A percentile compares a stretch with the other conserved stretches of the same genome.
phyloP scores from a whole-genome alignment of 37 sponge, comb jelly and placozoan genomes.

The Tethya wilhelma region DNA sequence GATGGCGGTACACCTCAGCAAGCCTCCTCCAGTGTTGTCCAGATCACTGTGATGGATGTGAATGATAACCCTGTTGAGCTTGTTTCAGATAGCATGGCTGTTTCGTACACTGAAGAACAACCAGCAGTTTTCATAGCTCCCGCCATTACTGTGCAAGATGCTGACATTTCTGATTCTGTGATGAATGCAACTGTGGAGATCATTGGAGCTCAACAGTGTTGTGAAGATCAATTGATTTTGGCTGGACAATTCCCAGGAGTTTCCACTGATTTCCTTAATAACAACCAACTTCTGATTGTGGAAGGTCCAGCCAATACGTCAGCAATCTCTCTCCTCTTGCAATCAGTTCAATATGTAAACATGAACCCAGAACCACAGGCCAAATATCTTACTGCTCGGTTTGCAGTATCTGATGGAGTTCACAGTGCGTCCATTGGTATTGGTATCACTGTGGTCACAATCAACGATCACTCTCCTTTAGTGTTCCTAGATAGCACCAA shows the following conservation, averaged over 20 bases:
- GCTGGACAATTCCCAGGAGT: not conserved
- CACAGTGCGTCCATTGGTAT: not conserved
- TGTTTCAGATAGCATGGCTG: not conserved
- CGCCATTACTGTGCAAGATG: constrained; percentile 33
- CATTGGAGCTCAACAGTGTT: not conserved
- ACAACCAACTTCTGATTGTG: constrained; percentile 1
- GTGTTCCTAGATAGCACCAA: not conserved
- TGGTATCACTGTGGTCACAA: not conserved
- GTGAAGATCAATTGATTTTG: constrained; percentile 6
- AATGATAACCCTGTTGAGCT: constrained; percentile 68
- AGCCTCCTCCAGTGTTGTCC: constrained; percentile 1
- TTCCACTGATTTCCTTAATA: not conserved
- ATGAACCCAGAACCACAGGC: constrained; percentile 22
- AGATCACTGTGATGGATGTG: constrained; percentile 36
- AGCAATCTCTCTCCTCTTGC: not conserved
- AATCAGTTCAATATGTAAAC: constrained; percentile 44
- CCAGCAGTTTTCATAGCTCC: constrained; percentile 28
- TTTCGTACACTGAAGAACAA: constrained; percentile 52
- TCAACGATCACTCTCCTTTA: constrained; percentile 43
- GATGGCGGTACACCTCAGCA: constrained; percentile 45
- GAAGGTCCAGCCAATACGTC: constrained; percentile 9
- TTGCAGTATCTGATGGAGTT: constrained; percentile 56
- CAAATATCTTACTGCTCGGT: not conserved
- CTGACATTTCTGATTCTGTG: constrained; percentile 33
- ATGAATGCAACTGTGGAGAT: constrained; percentile 24